Evolutionary conservation across 2,888 invertebrate genomes (phyloP).

Genomic region (Argyra leucocephala): DNA sequence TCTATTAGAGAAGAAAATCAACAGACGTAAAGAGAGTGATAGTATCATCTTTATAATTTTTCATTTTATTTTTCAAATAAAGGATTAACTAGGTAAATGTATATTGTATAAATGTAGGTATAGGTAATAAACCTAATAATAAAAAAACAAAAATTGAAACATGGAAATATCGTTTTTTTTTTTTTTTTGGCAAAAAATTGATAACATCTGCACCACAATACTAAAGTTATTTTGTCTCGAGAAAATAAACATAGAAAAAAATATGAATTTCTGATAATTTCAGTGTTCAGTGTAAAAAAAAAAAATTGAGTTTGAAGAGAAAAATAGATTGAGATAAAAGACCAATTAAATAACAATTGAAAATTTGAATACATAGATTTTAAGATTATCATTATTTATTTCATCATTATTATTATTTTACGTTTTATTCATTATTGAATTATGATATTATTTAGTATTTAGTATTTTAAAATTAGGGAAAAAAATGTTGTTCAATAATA

Average conservation of each 20-base stretch:
- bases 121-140: no score
- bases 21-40: background rate
- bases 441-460: background rate
- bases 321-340: background rate
- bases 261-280: no score
- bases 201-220: background rate
- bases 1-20: background rate
- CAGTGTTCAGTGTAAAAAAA: no score
- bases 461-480: no score
- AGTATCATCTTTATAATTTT: background rate
- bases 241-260: no score
- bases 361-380: background rate
- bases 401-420: background rate
- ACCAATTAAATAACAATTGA: slow-evolving; percentile 1
- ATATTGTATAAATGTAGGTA: no score
- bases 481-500: no score
- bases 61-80: background rate
- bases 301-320: background rate
- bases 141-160: no score
- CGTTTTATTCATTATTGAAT: background rate
- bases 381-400: background rate
- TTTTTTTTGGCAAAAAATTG: no score
- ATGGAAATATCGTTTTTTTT: no score
- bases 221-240: no score
- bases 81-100: background rate